Base-by-base conservation (phyloP, 2,888 invertebrate genomes). In the Cyclophora punctaria region DNA sequence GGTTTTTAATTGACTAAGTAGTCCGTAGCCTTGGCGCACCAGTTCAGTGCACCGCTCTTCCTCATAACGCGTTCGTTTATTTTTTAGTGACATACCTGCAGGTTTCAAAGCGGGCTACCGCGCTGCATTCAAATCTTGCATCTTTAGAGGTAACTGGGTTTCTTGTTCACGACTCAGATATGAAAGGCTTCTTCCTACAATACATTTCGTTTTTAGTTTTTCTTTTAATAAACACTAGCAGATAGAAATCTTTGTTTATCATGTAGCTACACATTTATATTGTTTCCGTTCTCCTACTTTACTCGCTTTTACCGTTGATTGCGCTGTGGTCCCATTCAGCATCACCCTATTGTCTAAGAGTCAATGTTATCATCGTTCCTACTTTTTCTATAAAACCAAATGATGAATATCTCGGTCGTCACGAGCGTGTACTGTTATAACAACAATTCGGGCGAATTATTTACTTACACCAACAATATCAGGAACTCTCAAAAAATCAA, bases 91-190 rank as follows among this genome's bases (percentile, higher is more conserved):
- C 47, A 59, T 47, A 41, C 49, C 43, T 55, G 62, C 56, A 53
- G 59, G 55, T 63, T 64, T 58, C 58, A 60, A 58, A 50, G 57
- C 55, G 20, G 20, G 64, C 63, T 56, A 63, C 64, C 60, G 62
- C 58, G 55, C 52, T 66, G 57, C 63, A 69, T 64, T 64, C 59
- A 64, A 67, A 71, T 72, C 75, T 69, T 68, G 76, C 70, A 69
- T 67, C 60, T 75, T 75, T 79, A 66, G 75, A 83, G 82, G 81
- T 67, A 63, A 84, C 80, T 83, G 59, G 71, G 80, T 75, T 75
- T 63, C 63, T 37, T 55, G 60, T 74, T 69, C 73, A 67, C 68
- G 68, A 76, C 34, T 5, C 33, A 34, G 20, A 20, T 20, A 20
- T 20, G 20, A 44, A 6, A 73, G 62, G 78, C 83, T 82, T 83